Conservation (phyloP, 2,797 vertebrate genomes). For the Nyctibius grandis region DNA sequence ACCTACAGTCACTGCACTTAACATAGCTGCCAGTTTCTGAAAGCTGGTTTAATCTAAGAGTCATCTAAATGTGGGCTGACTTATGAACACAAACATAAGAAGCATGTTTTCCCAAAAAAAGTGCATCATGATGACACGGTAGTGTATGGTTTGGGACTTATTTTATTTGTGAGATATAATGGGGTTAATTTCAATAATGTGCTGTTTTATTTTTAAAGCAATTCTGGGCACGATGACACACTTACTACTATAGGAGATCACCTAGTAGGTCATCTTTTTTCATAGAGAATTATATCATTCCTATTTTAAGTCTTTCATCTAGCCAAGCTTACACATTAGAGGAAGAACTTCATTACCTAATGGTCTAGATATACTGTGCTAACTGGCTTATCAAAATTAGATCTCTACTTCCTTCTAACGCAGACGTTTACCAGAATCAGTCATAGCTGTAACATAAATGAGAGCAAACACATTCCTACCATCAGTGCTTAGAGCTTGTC, state of each 20-base stretch:
- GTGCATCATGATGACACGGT: accelerated
- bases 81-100: background rate
- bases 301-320: background rate
- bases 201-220: background rate
- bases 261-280: background rate
- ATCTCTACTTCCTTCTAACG: background rate
- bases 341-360: background rate
- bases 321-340: background rate
- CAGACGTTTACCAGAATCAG: background rate
- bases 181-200: background rate
- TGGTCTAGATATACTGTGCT: background rate
- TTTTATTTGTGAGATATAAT: background rate
- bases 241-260: background rate
- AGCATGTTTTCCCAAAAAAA: background rate
- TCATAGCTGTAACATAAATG: background rate
- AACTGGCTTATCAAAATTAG: background rate
- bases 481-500: background rate
- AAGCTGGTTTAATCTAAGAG: background rate
- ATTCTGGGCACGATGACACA: background rate
- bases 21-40: background rate
- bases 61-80: background rate
- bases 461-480: background rate
- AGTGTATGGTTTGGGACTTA: background rate
- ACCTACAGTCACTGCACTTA: background rate
- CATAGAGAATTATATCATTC: background rate